Conservation (phyloP, 2,113 vertebrate genomes). For the Centropus bengalensis region DNA sequence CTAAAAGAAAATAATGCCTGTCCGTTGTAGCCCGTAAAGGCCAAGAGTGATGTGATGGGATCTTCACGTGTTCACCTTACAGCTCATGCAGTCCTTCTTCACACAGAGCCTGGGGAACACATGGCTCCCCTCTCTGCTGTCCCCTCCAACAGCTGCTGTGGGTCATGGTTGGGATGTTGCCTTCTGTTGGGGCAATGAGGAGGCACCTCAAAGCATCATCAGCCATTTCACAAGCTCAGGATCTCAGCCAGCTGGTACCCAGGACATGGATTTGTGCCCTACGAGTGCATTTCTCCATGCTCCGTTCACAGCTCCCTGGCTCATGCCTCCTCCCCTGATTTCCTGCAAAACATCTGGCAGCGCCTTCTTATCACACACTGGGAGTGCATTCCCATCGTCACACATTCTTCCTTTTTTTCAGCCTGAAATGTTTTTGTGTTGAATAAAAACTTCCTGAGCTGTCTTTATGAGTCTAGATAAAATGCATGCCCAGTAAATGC, state of each 20-base stretch:
- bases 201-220: not conserved
- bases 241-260: not conserved
- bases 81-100: not conserved
- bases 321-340: fast-evolving
- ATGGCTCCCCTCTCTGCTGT: not conserved
- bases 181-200: not conserved
- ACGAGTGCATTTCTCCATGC: not conserved
- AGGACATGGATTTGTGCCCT: not conserved
- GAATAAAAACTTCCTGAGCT: not conserved
- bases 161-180: not conserved
- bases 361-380: not conserved
- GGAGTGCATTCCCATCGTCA: fast-evolving
- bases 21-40: not conserved
- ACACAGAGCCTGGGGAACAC: not conserved
- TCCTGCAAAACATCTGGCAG: not conserved
- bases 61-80: not conserved
- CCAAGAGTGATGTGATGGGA: not conserved
- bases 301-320: not conserved
- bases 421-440: not conserved
- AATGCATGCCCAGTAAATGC: not conserved
- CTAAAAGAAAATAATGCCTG: not conserved
- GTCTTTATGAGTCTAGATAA: not conserved
- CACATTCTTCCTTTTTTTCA: not conserved
- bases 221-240: not conserved
- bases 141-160: not conserved